Evolutionary conservation across 2,113 vertebrate species (phyloP), one percentile per base, ranked within the genome.

Genomic region (Leptocoma aspasia): DNA sequence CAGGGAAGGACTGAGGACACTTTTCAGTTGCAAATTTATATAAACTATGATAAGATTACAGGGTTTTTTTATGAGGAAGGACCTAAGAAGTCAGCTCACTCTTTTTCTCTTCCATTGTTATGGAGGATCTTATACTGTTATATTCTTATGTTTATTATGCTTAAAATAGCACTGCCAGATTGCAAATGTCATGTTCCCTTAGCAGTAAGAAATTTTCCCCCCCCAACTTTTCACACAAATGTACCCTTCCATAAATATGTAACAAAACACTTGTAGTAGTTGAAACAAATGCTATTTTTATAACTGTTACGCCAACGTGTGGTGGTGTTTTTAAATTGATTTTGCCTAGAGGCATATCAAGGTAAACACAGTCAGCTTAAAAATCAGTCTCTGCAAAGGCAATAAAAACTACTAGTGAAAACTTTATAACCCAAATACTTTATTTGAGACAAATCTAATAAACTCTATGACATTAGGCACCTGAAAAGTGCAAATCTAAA

Each of bases 271-370:
- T 94, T 94, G 68, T 88, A 96, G 92, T 82, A 94, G 92, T 72
- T 93, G 92, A 88, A 96, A 93, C 54, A 94, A 93, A 82, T 83
- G 76, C 72, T 97, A 96, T 97, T 96, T 96, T 90, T 97, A 59
- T 77, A 94, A 77, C 94, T 76, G 90, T 65, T 83, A 68, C 50
- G 33, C 52, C 79, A 95, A 30, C 0, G 3, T 70, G 50, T 89
- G 96, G 82, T 90, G 86, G 16, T 83, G 82, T 5, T 88, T 94
- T 90, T 59, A 90, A 89, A 66, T 21, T 61, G 56, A 24, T 70
- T 90, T 89, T 90, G 68, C 96, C 50, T 86, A 26, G 33, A 92
- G 47, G 39, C 60, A 1, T 89, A 93, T 86, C 64, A 90, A 96
- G 89, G 91, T 93, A 94, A 95, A 90, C 27, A 85, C 17, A 53